Conservation (phyloP, 2,888 invertebrate species). For the Rutpela maculata region DNA sequence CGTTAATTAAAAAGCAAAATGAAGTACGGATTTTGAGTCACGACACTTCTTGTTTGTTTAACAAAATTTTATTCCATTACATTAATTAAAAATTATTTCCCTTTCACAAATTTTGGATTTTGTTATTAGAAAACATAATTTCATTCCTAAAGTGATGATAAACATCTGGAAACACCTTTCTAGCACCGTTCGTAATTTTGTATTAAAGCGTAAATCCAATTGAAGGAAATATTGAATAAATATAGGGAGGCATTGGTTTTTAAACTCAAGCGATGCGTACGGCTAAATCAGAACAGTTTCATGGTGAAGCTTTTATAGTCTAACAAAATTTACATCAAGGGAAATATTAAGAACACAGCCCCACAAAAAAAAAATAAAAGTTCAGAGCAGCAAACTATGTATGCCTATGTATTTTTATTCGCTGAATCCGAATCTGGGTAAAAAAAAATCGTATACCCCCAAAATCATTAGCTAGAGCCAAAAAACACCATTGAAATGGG, state of each 20-base stretch:
- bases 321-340: no score
- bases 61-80: constrained; percentile 19
- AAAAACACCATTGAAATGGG: no score
- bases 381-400: no score
- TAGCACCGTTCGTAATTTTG: neutral
- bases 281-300: no score
- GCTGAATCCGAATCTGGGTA: no score
- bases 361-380: no score
- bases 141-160: constrained; percentile 25
- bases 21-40: constrained; percentile 20
- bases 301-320: no score
- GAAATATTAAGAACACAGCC: no score
- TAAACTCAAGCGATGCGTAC: no score
- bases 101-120: constrained; percentile 12
- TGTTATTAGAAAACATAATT: neutral
- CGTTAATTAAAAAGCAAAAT: constrained; percentile 27
- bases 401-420: no score
- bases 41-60: constrained; percentile 16
- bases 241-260: neutral
- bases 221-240: neutral
- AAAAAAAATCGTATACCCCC: no score
- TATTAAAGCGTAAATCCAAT: neutral
- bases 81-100: constrained; percentile 15
- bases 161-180: constrained; percentile 9
- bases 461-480: no score